Evolutionary conservation across 2,797 vertebrate species (phyloP), one percentile per base, ranked within the genome.

Genomic region (Ataeniobius toweri): DNA sequence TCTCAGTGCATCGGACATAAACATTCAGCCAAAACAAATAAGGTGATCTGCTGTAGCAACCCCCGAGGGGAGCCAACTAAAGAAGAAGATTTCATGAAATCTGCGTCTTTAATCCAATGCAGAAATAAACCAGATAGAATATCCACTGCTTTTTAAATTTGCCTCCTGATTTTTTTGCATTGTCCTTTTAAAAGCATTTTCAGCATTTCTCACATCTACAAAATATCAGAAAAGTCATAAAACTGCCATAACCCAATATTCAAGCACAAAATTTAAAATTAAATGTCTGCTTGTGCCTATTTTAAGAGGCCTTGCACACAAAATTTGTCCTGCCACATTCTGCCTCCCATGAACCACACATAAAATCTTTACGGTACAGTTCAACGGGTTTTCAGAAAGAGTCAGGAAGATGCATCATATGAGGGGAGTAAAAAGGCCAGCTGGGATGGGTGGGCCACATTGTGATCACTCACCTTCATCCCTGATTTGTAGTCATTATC

Each of bases 401-500:
- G 92, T 93, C 87, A 92, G 91, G 87, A 92, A 94, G 92, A 93
- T 92, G 91, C 92, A 94, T 94, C 93, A 93, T 92, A 91, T 13
- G 88, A 93, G 85, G 90, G 91, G 91, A 93, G 92, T 93, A 94
- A 94, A 95, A 94, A 94, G 95, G 94, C 93, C 95, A 96, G 94
- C 95, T 96, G 94, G 94, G 93, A 94, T 94, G 95, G 95, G 94
- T 94, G 94, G 95, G 94, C 92, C 92, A 92, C 93, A 88, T 94
- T 94, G 94, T 95, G 94, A 95, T 95, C 94, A 95, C 91, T 96
- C 95, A 96, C 95, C 95, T 95, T 96, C 95, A 96, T 94, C 94
- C 94, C 93, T 95, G 95, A 96, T 95, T 95, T 95, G 94, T 96
- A 94, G 95, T 95, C 94, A 95, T 94, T 94, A 95, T 96, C 94